phyloP scores from a whole-genome alignment of 1,140 invertebrate species.

The Laodelphax striatellus region DNA sequence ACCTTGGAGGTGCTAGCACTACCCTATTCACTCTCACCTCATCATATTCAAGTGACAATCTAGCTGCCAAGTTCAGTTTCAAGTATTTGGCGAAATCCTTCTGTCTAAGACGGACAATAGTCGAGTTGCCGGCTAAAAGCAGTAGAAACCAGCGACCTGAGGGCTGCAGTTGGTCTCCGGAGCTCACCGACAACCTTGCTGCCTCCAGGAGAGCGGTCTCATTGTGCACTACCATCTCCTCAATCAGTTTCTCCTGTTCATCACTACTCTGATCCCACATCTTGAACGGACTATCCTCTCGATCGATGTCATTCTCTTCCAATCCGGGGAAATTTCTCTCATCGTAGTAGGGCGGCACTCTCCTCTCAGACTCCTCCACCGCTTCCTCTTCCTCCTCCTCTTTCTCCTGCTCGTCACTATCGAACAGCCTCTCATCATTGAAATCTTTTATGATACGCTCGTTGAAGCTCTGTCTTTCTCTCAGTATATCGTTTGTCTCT shows the following conservation, averaged over 20 bases:
- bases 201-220: conserved; percentile 6
- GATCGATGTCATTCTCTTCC: neutral
- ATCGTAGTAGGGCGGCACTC: neutral
- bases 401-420: conserved; percentile 15
- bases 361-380: conserved; percentile 2
- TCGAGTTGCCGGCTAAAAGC: conserved; percentile 27
- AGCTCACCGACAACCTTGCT: neutral
- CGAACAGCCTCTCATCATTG: conserved; percentile 13
- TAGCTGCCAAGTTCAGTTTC: conserved; percentile 30
- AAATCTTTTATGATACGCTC: neutral
- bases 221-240: conserved; percentile 20
- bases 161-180: conserved; percentile 7
- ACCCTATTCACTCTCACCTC: conserved; percentile 27
- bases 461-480: too few species aligned
- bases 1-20: conserved; percentile 24
- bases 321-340: conserved; percentile 2
- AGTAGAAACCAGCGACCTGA: conserved; percentile 24
- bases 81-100: conserved; percentile 30
- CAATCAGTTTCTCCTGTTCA: conserved; percentile 23
- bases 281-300: conserved; percentile 21
- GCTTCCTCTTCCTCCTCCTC: conserved; percentile 17
- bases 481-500: too few species aligned
- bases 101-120: conserved; percentile 26
- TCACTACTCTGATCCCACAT: conserved; percentile 24
- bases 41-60: conserved; percentile 29